Conservation (phyloP, 2,888 invertebrate species). For the Nematopogon swammerdamellus region DNA sequence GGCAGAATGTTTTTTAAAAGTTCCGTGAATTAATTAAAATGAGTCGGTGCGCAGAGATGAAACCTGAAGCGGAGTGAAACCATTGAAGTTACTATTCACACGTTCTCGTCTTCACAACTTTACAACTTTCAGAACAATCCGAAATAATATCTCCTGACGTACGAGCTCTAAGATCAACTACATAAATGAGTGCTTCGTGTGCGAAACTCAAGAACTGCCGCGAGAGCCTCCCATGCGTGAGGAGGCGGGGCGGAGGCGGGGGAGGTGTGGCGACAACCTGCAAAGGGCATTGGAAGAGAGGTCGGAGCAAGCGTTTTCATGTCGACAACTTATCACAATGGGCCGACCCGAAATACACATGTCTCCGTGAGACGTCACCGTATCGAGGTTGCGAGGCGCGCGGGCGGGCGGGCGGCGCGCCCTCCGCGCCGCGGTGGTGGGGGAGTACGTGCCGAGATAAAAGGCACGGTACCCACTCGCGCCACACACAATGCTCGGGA, state of each 20-base stretch:
- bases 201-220: conserved; percentile 1
- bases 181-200: not conserved
- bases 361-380: not conserved
- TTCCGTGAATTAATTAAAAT: no score
- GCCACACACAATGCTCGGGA: conserved; percentile 12
- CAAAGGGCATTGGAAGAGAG: conserved; percentile 3
- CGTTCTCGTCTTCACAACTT: no score
- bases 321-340: not conserved
- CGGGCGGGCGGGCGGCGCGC: not conserved
- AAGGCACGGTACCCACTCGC: conserved; percentile 10
- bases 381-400: not conserved
- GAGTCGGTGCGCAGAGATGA: no score
- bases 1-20: no score
- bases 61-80: no score
- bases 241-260: not conserved
- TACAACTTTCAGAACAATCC: no score
- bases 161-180: no score
- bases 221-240: conserved; percentile 1
- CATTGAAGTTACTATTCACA: no score
- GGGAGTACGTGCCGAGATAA: conserved; percentile 12
- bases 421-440: not conserved
- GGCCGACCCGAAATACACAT: not conserved
- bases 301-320: not conserved
- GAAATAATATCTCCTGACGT: no score
- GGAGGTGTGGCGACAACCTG: not conserved